Base-by-base conservation (phyloP, 2,888 invertebrate genomes). In the Pecten maximus region DNA sequence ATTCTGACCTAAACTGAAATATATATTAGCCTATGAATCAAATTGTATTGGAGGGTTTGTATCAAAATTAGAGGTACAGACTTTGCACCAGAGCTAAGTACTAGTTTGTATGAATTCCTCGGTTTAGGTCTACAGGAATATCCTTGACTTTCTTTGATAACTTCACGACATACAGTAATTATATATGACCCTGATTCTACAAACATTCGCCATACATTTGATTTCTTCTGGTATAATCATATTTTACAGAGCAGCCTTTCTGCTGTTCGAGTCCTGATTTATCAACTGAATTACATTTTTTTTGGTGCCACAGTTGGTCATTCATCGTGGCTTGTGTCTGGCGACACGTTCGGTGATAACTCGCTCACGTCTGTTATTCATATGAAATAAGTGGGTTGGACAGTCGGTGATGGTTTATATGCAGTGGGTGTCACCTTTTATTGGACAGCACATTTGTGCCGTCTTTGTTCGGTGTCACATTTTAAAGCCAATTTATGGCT, bases 401-500 rank as follows among this genome's bases (percentile, higher is more conserved):
- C 74, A 35, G 35, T 74, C 74, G 74, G 35, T 74, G 74, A 74
- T 74, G 74, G 74, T 74, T 74, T 74, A 74, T 74, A 74, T 74
- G 74, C 74, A 74, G 74, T 74, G 74, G 74, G 74, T 74, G 74
- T 74, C 74, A 74, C 74, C 74, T 74, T 74, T 74, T 28, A 28
- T 74, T 28, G 74, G 12, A 28, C 28, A 10, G 35, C 28, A 44
- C 74, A 74, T 74, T 74, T 74, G 74, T 74, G 28, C 23, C 19
- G 74, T 74, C 74, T 74, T 74, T 74, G 74, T 74, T 2, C 35
- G 8, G 10, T 74, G 74, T 74, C 74, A 74, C 74, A 74, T 74
- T 74, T 74, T 74, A 74, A 74, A 74, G 74, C 74, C 74, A 74
- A 74, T 74, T 74, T 74, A 74, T 74, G 74, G 74, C 74, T 74